A percentile compares a stretch with the other conserved stretches of the same genome.
phyloP scores from a whole-genome alignment of 1,140 invertebrate genomes.

The Drosophila bipectinata region DNA sequence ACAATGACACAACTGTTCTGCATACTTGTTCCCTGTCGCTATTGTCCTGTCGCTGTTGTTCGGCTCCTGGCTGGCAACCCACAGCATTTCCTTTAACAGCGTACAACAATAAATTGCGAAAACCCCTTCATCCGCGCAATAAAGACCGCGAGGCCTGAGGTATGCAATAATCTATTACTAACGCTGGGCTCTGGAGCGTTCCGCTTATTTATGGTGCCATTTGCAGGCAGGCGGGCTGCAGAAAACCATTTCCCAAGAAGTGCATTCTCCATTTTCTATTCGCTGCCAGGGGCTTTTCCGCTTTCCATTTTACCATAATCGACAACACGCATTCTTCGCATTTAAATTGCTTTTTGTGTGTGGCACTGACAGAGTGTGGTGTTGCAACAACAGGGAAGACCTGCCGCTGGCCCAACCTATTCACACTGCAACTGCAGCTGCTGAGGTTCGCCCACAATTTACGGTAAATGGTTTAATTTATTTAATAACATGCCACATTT shows the following conservation, averaged over 20 bases:
- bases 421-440: constrained; percentile 13
- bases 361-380: constrained; percentile 33
- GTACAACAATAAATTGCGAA: constrained; percentile 64
- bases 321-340: constrained; percentile 68
- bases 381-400: constrained; percentile 1
- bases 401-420: not conserved
- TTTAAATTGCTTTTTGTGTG: constrained; percentile 70
- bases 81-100: constrained; percentile 62
- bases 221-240: constrained; percentile 35
- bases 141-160: constrained; percentile 35
- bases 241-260: constrained; percentile 60
- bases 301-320: constrained; percentile 35
- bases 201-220: constrained; percentile 72
- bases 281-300: not conserved
- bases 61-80: constrained; percentile 25
- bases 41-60: constrained; percentile 28
- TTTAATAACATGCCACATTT: constrained; percentile 71
- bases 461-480: constrained; percentile 66
- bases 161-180: constrained; percentile 79
- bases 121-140: constrained; percentile 6
- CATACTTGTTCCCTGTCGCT: constrained; percentile 36
- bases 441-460: constrained; percentile 34
- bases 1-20: constrained; percentile 46
- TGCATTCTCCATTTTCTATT: constrained; percentile 24
- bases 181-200: constrained; percentile 32